Conservation (phyloP, 2,113 vertebrate species). For the Sphaerodactylus townsendi region DNA sequence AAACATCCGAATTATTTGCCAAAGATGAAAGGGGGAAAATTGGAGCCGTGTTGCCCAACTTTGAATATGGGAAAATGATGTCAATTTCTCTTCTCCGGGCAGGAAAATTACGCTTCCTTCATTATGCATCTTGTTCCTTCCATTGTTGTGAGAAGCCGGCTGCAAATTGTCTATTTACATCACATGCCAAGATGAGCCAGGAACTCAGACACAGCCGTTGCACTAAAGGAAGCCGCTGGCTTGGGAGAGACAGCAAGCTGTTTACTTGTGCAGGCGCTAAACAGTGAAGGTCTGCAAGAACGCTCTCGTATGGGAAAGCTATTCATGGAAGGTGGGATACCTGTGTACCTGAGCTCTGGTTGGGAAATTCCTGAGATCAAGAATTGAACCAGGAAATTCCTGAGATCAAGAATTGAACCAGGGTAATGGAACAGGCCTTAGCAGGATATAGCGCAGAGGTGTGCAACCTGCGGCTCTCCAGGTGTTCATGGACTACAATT, state of each 20-base stretch:
- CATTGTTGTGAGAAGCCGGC: conserved; percentile 44
- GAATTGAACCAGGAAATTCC: no score
- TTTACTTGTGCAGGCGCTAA: no score
- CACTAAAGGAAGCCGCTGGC: neutral
- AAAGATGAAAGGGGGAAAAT: conserved; percentile 62
- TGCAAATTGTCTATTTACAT: conserved; percentile 52
- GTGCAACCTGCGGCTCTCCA: no score
- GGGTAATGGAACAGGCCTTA: no score
- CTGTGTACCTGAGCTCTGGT: no score
- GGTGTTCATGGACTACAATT: no score
- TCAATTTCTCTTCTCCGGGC: conserved; percentile 6
- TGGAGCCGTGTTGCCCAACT: conserved; percentile 63
- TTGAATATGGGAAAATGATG: conserved; percentile 63
- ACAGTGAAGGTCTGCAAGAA: neutral
- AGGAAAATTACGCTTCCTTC: conserved; percentile 36
- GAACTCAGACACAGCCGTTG: neutral
- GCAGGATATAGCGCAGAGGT: no score
- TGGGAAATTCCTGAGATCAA: no score
- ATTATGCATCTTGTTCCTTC: conserved; percentile 42
- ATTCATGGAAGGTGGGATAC: no score
- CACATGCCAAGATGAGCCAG: conserved; percentile 26
- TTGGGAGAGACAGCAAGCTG: neutral
- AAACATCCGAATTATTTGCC: conserved; percentile 60
- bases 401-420: no score
- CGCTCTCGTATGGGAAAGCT: neutral